Evolutionary conservation across 2,113 vertebrate genomes (phyloP).

Genomic region (Caranx ignobilis): DNA sequence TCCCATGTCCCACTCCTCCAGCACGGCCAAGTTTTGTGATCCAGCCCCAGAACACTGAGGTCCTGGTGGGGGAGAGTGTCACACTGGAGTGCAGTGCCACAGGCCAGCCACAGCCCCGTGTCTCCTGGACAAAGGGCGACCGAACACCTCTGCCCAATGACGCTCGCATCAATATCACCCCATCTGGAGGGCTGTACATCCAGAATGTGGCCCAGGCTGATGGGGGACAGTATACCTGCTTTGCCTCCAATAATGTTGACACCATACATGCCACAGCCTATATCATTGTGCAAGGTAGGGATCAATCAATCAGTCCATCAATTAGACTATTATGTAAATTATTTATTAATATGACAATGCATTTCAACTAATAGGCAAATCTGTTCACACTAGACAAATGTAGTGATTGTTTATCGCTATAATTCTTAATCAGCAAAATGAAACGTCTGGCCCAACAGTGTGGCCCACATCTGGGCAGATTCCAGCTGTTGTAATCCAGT

Average conservation of each 20-base stretch:
- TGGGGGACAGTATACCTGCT: slow-evolving; percentile 94
- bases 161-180: slow-evolving; percentile 90
- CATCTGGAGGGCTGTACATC: slow-evolving; percentile 95
- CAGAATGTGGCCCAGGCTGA: slow-evolving; percentile 91
- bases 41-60: slow-evolving; percentile 97
- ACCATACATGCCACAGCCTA: slow-evolving; percentile 91
- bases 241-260: slow-evolving; percentile 92
- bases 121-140: slow-evolving; percentile 94
- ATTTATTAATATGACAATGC: background rate
- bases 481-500: too few species aligned
- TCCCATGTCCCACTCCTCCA: slow-evolving; percentile 62
- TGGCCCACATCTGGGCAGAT: too few species aligned
- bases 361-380: background rate
- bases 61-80: slow-evolving; percentile 95
- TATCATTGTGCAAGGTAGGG: slow-evolving; percentile 96
- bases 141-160: slow-evolving; percentile 90
- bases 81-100: slow-evolving; percentile 97
- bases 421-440: too few species aligned
- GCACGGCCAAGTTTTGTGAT: slow-evolving; percentile 96
- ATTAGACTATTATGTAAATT: too few species aligned
- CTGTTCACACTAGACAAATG: too few species aligned
- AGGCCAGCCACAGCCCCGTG: slow-evolving; percentile 91
- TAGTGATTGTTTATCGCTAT: too few species aligned
- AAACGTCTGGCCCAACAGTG: too few species aligned
- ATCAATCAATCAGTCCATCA: background rate